These are phyloP conservation scores for Poeciliopsis turneri DNA, from an alignment of 2,797 vertebrate genomes.

Conservation along the genomic window DNA sequence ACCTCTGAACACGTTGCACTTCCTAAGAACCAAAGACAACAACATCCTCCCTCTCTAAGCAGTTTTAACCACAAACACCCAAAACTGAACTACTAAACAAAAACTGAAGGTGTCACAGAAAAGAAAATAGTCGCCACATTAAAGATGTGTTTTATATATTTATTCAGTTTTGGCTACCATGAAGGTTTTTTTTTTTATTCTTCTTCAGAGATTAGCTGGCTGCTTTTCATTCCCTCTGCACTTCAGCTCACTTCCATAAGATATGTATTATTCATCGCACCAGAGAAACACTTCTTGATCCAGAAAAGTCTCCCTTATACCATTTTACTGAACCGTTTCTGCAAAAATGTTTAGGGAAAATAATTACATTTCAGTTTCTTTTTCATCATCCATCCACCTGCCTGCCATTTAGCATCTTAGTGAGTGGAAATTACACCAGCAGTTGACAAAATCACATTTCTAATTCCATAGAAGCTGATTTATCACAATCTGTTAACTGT, in stretches of 20 bases:
- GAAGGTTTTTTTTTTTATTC: neutral
- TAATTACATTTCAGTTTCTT: neutral
- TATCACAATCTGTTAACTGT: neutral
- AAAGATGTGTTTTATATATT: neutral
- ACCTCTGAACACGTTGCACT: no score
- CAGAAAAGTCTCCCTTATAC: neutral
- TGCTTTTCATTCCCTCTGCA: neutral
- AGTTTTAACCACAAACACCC: neutral
- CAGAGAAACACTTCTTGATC: neutral
- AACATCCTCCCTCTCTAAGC: neutral
- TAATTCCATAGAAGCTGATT: neutral
- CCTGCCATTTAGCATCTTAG: neutral
- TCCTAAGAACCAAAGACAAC: neutral
- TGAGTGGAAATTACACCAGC: neutral
- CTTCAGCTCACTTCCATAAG: neutral
- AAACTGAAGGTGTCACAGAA: neutral
- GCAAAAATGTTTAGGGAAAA: neutral
- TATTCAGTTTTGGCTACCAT: neutral
- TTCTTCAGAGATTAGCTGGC: neutral
- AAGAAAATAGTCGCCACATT: neutral
- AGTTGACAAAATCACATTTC: neutral
- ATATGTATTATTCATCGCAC: neutral
- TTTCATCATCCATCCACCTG: neutral
- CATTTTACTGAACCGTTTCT: neutral
- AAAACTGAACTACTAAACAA: neutral